A percentile compares a stretch with the other conserved stretches of the same genome.
Conservation (phyloP, 1,140 invertebrate species). For the Zaprionus camerounensis region DNA sequence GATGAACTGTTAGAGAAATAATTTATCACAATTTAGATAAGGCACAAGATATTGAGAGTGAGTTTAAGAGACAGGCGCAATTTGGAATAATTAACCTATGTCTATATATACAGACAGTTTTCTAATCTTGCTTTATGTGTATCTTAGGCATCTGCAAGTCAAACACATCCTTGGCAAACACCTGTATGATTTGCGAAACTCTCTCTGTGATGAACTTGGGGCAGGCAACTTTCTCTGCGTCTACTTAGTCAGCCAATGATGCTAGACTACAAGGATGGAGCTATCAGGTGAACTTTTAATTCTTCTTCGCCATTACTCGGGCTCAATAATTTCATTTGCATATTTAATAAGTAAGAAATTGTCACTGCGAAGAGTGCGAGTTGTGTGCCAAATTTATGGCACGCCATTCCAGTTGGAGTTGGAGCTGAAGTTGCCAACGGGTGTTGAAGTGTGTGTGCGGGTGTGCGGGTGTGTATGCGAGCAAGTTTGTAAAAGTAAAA, state of each 20-base stretch:
- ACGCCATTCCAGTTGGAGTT: constrained; percentile 47
- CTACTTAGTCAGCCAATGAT: background rate
- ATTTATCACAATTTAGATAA: too few species aligned
- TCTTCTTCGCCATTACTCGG: constrained; percentile 48
- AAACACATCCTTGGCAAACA: background rate
- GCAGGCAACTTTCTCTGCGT: constrained; percentile 1
- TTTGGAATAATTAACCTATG: background rate
- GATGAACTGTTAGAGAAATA: background rate
- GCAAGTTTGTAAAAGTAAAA: constrained; percentile 34
- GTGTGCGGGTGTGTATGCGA: background rate
- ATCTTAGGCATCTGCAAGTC: background rate
- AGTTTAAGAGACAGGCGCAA: too few species aligned
- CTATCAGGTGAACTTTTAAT: constrained; percentile 40
- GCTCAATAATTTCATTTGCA: constrained; percentile 71
- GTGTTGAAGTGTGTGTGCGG: constrained; percentile 10
- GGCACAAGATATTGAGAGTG: too few species aligned
- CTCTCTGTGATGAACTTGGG: background rate
- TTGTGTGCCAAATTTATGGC: constrained; percentile 58
- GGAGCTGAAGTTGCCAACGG: background rate
- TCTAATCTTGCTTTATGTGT: background rate
- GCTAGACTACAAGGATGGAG: background rate
- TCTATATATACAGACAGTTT: background rate
- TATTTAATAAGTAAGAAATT: constrained; percentile 56
- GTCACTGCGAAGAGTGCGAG: background rate
- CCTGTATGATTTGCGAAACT: background rate